Evolutionary conservation across 1,140 invertebrate genomes (phyloP).

Genomic region (Eueides isabella): DNA sequence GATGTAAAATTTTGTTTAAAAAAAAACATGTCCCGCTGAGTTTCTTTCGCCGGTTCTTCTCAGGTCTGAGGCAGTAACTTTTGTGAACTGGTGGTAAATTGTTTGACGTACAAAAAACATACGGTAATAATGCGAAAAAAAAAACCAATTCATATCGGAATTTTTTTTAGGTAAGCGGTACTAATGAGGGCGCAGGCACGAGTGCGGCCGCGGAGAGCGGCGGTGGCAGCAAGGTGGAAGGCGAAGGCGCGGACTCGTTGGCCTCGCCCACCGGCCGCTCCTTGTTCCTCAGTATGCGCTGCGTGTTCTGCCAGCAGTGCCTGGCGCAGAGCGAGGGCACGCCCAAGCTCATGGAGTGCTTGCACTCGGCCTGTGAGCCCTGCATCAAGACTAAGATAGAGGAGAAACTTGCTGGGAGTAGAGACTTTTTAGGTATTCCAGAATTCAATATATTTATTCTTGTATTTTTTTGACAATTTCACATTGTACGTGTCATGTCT

Average conservation of each 20-base stretch:
- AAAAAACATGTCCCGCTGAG: too few species aligned
- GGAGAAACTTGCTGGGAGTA: slow-evolving; percentile 69
- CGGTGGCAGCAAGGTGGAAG: slow-evolving; percentile 36
- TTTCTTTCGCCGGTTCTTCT: too few species aligned
- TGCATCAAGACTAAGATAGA: slow-evolving; percentile 89
- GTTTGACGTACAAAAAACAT: too few species aligned
- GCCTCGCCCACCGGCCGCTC: slow-evolving; percentile 61
- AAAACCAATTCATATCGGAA: too few species aligned
- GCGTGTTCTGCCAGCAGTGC: slow-evolving; percentile 59
- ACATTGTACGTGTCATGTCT: too few species aligned
- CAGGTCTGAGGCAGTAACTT: too few species aligned
- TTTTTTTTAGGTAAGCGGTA: background rate
- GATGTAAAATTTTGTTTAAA: too few species aligned
- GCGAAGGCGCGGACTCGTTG: slow-evolving; percentile 65
- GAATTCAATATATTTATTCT: slow-evolving; percentile 3
- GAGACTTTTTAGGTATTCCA: slow-evolving; percentile 65
- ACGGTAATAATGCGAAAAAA: too few species aligned
- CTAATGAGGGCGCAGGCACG: slow-evolving; percentile 25
- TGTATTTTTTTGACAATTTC: too few species aligned
- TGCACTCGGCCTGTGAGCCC: slow-evolving; percentile 91
- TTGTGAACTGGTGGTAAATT: too few species aligned
- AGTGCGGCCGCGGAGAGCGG: slow-evolving; percentile 42
- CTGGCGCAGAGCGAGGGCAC: slow-evolving; percentile 65
- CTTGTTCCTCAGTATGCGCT: slow-evolving; percentile 55
- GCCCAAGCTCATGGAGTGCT: slow-evolving; percentile 92